Percentiles rank a stretch among this genome's conserved stretches.
Evolutionary conservation across 2,888 invertebrate species (phyloP).

Genomic region (Epinotia nisella): DNA sequence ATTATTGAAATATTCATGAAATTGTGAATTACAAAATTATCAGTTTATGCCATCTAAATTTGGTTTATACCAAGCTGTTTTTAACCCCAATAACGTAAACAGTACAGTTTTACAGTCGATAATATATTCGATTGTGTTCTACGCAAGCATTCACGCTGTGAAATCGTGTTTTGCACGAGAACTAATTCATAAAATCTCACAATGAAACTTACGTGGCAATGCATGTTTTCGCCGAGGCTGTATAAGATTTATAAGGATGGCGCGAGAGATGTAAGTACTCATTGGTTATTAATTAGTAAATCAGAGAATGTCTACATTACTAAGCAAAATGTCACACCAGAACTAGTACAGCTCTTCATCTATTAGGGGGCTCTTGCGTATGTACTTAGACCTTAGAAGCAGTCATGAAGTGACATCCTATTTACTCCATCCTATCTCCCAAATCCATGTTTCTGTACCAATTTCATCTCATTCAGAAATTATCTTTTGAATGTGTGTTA

Average conservation of each 20-base stretch:
- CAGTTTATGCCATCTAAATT: background rate
- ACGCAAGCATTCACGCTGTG: background rate
- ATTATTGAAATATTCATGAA: background rate
- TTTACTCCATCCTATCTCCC: too few relatives aligned
- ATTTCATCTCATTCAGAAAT: background rate
- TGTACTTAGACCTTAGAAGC: background rate
- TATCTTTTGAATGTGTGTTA: too few relatives aligned
- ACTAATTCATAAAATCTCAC: slow-evolving; percentile 45
- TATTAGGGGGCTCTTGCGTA: background rate
- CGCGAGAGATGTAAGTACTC: slow-evolving; percentile 73
- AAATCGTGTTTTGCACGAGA: slow-evolving; percentile 5
- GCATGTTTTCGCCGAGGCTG: slow-evolving; percentile 88
- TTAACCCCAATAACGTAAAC: background rate
- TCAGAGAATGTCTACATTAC: slow-evolving; percentile 5
- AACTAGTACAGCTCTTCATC: background rate
- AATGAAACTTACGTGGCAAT: slow-evolving; percentile 85
- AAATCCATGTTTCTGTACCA: background rate
- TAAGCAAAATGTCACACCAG: background rate
- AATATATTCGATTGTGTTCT: background rate
- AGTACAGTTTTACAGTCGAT: background rate
- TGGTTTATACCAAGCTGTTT: background rate
- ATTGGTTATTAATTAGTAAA: background rate
- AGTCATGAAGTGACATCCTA: background rate
- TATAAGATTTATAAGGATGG: slow-evolving; percentile 88
- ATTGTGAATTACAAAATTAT: slow-evolving; percentile 15